phyloP scores from a whole-genome alignment of 2,888 invertebrate species.

The Lasiommata megera region DNA sequence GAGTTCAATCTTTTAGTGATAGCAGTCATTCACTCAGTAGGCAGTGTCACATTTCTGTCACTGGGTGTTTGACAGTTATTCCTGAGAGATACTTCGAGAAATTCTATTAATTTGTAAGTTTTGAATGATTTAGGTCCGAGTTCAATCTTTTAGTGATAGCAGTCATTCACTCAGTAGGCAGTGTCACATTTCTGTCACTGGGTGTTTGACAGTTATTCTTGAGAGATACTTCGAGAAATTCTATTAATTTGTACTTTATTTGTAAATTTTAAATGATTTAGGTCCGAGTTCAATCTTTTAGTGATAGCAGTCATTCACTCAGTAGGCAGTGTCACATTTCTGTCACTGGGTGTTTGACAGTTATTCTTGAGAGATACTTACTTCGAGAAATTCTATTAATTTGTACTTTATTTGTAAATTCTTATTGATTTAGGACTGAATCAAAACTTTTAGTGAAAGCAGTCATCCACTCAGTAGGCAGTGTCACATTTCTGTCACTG shows the following conservation, averaged over 20 bases:
- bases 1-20: background rate
- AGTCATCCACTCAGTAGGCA: slow-evolving; percentile 33
- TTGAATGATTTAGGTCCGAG: background rate
- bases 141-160: background rate
- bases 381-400: background rate
- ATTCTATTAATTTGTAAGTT: background rate
- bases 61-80: slow-evolving; percentile 42
- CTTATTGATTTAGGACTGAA: too few relatives aligned
- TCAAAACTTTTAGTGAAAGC: slow-evolving; percentile 7
- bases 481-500: slow-evolving; percentile 45
- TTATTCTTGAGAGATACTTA: slow-evolving; percentile 15
- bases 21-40: slow-evolving; percentile 29
- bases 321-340: too few relatives aligned
- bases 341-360: slow-evolving; percentile 33
- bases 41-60: slow-evolving; percentile 40
- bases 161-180: slow-evolving; percentile 29
- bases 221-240: background rate
- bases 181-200: slow-evolving; percentile 25
- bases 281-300: too few relatives aligned
- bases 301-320: too few relatives aligned
- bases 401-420: too few relatives aligned
- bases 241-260: background rate
- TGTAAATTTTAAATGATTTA: background rate
- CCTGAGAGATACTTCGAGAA: background rate
- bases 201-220: slow-evolving; percentile 28